Conservation (phyloP, 1,140 invertebrate species). For the Wasmannia auropunctata region DNA sequence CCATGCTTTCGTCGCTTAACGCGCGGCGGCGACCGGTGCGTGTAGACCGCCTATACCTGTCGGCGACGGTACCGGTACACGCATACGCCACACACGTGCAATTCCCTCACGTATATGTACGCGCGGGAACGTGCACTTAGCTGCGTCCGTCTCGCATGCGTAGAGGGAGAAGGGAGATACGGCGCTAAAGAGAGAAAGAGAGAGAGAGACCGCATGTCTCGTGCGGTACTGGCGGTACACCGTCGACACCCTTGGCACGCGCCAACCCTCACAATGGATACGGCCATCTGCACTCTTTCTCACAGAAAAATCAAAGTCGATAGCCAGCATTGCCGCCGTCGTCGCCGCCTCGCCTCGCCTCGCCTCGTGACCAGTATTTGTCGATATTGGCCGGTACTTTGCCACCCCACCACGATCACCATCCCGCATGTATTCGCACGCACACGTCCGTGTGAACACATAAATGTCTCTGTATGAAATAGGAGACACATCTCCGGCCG, state of each 20-base stretch:
- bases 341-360: not conserved
- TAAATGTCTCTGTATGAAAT: not conserved
- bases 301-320: slow-evolving; percentile 77
- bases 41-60: slow-evolving; percentile 23
- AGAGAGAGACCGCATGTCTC: slow-evolving; percentile 42
- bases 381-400: slow-evolving; percentile 55
- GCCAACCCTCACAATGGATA: slow-evolving; percentile 72
- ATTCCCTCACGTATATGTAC: not conserved
- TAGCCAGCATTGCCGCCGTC: slow-evolving; percentile 53
- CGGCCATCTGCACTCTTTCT: slow-evolving; percentile 77
- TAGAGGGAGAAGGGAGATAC: not conserved
- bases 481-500: not conserved
- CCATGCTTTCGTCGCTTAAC: too few species aligned
- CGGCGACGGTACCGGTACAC: not conserved
- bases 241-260: slow-evolving; percentile 74
- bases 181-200: not conserved
- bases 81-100: not conserved
- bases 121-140: slow-evolving; percentile 19
- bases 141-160: slow-evolving; percentile 1
- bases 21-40: not conserved
- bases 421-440: slow-evolving; percentile 2
- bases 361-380: slow-evolving; percentile 42
- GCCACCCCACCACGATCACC: not conserved
- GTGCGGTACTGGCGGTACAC: slow-evolving; percentile 69
- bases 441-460: not conserved